Conservation (phyloP, 1,140 invertebrate genomes). For the Dermatophagoides farinae region DNA sequence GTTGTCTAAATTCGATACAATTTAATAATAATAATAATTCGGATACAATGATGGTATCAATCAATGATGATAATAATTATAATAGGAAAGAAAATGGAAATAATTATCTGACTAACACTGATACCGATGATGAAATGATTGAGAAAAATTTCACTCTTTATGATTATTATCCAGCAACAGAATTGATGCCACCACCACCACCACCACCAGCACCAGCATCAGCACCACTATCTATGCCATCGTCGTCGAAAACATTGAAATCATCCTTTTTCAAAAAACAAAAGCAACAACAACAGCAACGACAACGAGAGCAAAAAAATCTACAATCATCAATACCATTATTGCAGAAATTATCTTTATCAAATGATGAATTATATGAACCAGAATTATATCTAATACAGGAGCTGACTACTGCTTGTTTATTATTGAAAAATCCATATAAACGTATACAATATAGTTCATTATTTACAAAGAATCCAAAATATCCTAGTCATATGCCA, state of each 20-base stretch:
- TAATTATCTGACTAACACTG: background rate
- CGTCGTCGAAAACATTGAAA: no score
- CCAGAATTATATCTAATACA: background rate
- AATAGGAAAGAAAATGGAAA: background rate
- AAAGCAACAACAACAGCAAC: no score
- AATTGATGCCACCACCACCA: background rate
- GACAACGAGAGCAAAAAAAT: no score
- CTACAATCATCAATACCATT: background rate
- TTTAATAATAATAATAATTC: background rate
- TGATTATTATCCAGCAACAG: background rate
- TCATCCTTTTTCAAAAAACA: no score
- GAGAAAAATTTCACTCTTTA: background rate
- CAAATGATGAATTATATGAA: background rate
- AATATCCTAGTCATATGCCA: no score
- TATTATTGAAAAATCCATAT: conserved; percentile 2
- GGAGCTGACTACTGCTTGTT: background rate
- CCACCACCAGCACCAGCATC: no score
- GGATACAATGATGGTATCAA: background rate
- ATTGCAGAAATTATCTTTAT: background rate
- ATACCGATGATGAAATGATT: background rate
- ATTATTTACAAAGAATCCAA: background rate
- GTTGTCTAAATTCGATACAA: background rate
- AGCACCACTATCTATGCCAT: no score
- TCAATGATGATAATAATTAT: background rate
- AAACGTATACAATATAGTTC: conserved; percentile 3